phyloP scores from a whole-genome alignment of 2,113 vertebrate genomes.

The Osmerus mordax region DNA sequence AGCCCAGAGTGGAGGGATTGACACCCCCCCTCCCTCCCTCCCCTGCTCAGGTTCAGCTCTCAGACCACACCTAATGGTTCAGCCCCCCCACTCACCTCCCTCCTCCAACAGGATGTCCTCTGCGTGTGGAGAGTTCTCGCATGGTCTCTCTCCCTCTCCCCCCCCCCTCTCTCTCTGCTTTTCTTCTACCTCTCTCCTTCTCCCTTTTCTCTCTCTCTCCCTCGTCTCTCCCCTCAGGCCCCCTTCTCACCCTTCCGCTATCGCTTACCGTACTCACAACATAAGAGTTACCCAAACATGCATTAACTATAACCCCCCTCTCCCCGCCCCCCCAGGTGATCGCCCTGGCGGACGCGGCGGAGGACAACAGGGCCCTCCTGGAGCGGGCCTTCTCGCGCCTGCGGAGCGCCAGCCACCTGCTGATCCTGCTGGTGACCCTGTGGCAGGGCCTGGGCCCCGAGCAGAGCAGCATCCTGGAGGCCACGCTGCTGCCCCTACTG shows the following conservation, averaged over 20 bases:
- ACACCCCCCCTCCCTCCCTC: slow-evolving; percentile 20
- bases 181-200: too few relatives aligned
- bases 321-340: slow-evolving; percentile 76
- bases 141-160: too few relatives aligned
- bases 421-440: slow-evolving; percentile 84
- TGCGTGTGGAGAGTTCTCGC: too few relatives aligned
- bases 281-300: too few relatives aligned
- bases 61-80: slow-evolving; percentile 21
- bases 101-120: not conserved
- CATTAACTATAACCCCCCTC: not conserved
- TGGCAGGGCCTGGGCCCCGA: slow-evolving; percentile 85
- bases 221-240: too few relatives aligned
- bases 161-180: too few relatives aligned
- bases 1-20: slow-evolving; percentile 38
- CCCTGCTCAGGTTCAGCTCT: slow-evolving; percentile 42
- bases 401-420: slow-evolving; percentile 82
- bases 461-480: slow-evolving; percentile 84
- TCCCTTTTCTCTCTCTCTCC: not conserved
- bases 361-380: slow-evolving; percentile 80
- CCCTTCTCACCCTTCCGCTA: not conserved
- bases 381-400: slow-evolving; percentile 81
- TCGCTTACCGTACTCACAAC: not conserved
- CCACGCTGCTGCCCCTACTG: slow-evolving; percentile 83
- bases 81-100: not conserved
- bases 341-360: slow-evolving; percentile 84